A percentile compares a stretch with the other conserved stretches of the same genome.
Conservation (phyloP, 2,888 invertebrate genomes). For the Rhamphomyia laevipes region DNA sequence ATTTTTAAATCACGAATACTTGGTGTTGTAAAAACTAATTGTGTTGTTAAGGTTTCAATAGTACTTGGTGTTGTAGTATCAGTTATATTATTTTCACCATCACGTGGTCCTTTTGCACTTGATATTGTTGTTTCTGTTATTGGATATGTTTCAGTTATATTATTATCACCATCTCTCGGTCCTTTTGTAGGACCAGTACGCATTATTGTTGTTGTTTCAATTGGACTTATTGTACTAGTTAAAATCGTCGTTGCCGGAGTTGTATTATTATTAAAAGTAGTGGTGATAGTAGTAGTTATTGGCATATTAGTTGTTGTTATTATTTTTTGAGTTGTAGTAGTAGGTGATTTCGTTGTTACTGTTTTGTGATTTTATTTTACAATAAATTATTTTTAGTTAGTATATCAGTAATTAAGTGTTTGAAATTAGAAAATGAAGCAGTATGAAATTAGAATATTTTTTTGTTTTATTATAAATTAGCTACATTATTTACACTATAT, state of each 20-base stretch:
- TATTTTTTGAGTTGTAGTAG: slow-evolving; percentile 20
- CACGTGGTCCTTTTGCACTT: slow-evolving; percentile 22
- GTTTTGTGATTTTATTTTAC: slow-evolving; percentile 12
- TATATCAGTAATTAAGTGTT: not conserved
- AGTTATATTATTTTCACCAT: slow-evolving; percentile 36
- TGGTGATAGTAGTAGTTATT: slow-evolving; percentile 19
- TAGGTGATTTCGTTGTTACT: slow-evolving; percentile 11
- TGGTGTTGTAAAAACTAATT: slow-evolving; percentile 6
- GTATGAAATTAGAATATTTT: not conserved
- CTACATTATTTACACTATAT: not conserved
- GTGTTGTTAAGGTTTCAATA: slow-evolving; percentile 8
- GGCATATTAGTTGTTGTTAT: slow-evolving; percentile 25
- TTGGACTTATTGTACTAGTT: slow-evolving; percentile 5
- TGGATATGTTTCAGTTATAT: slow-evolving; percentile 10
- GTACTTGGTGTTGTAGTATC: slow-evolving; percentile 19
- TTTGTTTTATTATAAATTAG: not conserved
- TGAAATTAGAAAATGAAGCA: not conserved
- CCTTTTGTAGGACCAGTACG: slow-evolving; percentile 8
- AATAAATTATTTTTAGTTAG: too few species aligned
- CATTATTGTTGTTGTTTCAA: slow-evolving; percentile 6
- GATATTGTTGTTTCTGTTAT: slow-evolving; percentile 13
- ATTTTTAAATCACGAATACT: not conserved
- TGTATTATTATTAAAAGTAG: not conserved
- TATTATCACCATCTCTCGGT: slow-evolving; percentile 6
- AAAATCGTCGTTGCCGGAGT: slow-evolving; percentile 4